Base-by-base conservation (phyloP, 2,113 vertebrate genomes). In the Ardeotis arabs region DNA sequence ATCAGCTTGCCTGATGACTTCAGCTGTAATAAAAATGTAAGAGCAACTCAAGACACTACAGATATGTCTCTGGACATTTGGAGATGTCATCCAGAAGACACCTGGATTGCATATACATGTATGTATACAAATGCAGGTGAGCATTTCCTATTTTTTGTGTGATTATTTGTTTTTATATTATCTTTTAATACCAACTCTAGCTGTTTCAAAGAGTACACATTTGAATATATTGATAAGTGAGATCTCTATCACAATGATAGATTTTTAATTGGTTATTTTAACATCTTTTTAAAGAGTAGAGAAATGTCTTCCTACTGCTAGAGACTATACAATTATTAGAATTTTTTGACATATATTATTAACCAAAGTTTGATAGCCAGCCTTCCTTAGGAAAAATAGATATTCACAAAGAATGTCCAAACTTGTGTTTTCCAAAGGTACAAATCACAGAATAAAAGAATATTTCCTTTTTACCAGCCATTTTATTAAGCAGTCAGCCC, bases 301-400 rank as follows among this genome's bases (percentile, higher is more conserved):
- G 14, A 64, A 77, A 55, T 50, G 47, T 66, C 5, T 6, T 64
- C 22, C 4, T 44, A 29, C 23, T 39, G 16, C 35, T 50, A 82
- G 7, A 21, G 12, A 58, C 27, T 63, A 7, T 44, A 33, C 0
- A 1, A 28, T 28, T 75, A 20, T 62, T 62, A 41, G 1, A 6
- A 75, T 23, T 49, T 60, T 82, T 58, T 45, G 2, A 52, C 55
- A 64, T 58, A 50, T 37, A 68, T 44, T 44, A 23, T 35, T 76
- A 52, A 52, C 6, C 4, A 25, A 66, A 59, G 4, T 33, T 77
- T 50, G 12, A 35, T 29, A 66, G 22, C 7, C 10, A 47, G 17
- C 4, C 8, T 35, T 56, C 62, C 28, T 35, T 47, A 49, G 10
- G 21, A 81, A 50, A 10, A 73, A 19, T 37, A 41, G 6, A 27